Percentiles rank a stretch among this genome's conserved stretches.
phyloP scores from a whole-genome alignment of 2,888 invertebrate species.

The Rhamnusium bicolor region DNA sequence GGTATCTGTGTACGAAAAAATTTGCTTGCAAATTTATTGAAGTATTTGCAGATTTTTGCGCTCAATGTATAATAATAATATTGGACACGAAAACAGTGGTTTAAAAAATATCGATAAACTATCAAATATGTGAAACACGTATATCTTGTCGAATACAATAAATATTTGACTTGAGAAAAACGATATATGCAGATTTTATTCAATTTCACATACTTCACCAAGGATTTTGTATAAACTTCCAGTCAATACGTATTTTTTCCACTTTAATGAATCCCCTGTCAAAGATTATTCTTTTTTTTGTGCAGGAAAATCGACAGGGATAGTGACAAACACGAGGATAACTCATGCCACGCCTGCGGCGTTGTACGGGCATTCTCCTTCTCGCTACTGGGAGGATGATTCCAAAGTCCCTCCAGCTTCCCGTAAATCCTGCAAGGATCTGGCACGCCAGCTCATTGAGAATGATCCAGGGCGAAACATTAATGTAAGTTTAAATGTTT shows the following conservation, averaged over 20 bases:
- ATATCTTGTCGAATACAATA: background rate
- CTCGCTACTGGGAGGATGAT: conserved; percentile 86
- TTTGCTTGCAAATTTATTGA: too few relatives aligned
- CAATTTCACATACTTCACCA: background rate
- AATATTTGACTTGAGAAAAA: background rate
- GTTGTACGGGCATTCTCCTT: conserved; percentile 82
- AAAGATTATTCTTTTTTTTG: conserved; percentile 33
- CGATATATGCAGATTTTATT: conserved; percentile 6
- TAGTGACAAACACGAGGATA: conserved; percentile 85
- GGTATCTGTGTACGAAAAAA: too few relatives aligned
- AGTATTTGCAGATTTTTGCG: too few relatives aligned
- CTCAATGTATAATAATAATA: too few relatives aligned
- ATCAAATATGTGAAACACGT: background rate
- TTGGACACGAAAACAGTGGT: background rate
- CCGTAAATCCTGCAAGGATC: conserved; percentile 83
- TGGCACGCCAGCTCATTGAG: conserved; percentile 84
- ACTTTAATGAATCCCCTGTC: background rate
- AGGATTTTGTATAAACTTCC: background rate
- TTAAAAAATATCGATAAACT: background rate
- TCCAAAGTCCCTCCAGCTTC: conserved; percentile 82
- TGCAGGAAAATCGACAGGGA: conserved; percentile 84
- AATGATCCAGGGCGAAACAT: conserved; percentile 84
- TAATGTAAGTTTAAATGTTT: conserved; percentile 74
- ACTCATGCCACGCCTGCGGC: conserved; percentile 88
- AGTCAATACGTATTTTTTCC: conserved; percentile 2